Percentiles rank a stretch among this genome's conserved stretches.
phyloP scores from a whole-genome alignment of 92 coral and sea anemone genomes.

The Diadumene lineata region DNA sequence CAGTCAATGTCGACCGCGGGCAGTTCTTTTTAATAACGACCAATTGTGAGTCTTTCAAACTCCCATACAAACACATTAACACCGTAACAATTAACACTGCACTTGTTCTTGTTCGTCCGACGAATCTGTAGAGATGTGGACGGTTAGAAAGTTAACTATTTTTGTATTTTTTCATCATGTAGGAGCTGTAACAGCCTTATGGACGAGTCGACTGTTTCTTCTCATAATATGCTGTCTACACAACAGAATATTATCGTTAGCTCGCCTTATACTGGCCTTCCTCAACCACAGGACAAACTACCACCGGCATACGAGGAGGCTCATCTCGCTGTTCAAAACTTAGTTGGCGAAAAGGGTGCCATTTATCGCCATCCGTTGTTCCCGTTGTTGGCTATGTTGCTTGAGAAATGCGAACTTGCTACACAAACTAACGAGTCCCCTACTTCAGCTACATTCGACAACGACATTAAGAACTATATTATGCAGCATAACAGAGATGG shows the following conservation, averaged over 20 bases:
- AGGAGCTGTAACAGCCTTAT: constrained; percentile 62
- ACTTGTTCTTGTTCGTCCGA: constrained; percentile 78
- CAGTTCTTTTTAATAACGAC: constrained; percentile 99
- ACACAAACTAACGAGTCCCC: constrained; percentile 93
- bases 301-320: constrained; percentile 97
- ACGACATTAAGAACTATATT: constrained; percentile 88
- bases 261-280: constrained; percentile 68
- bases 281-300: constrained; percentile 78
- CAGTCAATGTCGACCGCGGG: constrained; percentile 82
- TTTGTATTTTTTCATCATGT: constrained; percentile 48
- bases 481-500: constrained; percentile 93
- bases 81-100: constrained; percentile 82
- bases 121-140: constrained; percentile 48
- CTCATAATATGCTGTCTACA: constrained; percentile 70
- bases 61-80: constrained; percentile 98
- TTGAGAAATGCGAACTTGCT: constrained; percentile 97
- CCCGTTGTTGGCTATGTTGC: constrained; percentile 91
- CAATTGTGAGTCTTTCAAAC: constrained; percentile 99
- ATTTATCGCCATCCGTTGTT: constrained; percentile 97
- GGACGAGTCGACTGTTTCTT: constrained; percentile 67
- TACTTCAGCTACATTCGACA: constrained; percentile 83
- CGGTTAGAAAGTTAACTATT: constrained; percentile 53
- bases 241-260: constrained; percentile 70
- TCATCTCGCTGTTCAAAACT: constrained; percentile 87
- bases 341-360: constrained; percentile 84